These are phyloP conservation scores for Lagria hirta DNA, from an alignment of 2,888 invertebrate species.

Conservation along the genomic window DNA sequence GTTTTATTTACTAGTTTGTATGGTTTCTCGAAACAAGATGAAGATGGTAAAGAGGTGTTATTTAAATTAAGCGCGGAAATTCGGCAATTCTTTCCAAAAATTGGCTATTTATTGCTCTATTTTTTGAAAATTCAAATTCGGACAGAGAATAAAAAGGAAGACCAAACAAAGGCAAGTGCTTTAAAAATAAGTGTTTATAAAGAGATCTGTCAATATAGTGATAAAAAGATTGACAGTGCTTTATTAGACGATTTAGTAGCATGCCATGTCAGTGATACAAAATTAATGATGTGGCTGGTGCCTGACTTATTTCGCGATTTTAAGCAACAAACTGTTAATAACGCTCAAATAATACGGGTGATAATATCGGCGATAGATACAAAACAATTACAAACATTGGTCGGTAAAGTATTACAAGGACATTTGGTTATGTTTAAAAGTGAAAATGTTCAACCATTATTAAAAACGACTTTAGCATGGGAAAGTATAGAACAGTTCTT, in stretches of 20 bases:
- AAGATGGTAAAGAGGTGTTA: conserved; percentile 75
- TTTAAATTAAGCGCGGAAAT: conserved; percentile 77
- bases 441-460: conserved; percentile 72
- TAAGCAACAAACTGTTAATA: conserved; percentile 82
- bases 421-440: conserved; percentile 80
- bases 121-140: conserved; percentile 79
- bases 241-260: conserved; percentile 81
- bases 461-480: conserved; percentile 87
- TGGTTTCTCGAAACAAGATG: conserved; percentile 68
- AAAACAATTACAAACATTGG: conserved; percentile 83
- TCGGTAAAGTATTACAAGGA: conserved; percentile 89
- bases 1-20: conserved; percentile 83
- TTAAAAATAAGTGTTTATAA: conserved; percentile 86
- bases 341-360: conserved; percentile 82
- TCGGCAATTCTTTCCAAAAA: conserved; percentile 68
- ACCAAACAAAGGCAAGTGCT: conserved; percentile 56
- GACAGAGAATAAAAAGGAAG: conserved; percentile 58
- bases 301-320: conserved; percentile 92
- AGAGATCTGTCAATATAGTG: conserved; percentile 78
- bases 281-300: conserved; percentile 87
- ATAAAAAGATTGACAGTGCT: conserved; percentile 72
- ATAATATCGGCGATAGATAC: conserved; percentile 91
- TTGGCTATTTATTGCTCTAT: conserved; percentile 86
- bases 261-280: conserved; percentile 86
- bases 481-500: conserved; percentile 97